phyloP scores from a whole-genome alignment of 2,113 vertebrate genomes.

The Tichodroma muraria region DNA sequence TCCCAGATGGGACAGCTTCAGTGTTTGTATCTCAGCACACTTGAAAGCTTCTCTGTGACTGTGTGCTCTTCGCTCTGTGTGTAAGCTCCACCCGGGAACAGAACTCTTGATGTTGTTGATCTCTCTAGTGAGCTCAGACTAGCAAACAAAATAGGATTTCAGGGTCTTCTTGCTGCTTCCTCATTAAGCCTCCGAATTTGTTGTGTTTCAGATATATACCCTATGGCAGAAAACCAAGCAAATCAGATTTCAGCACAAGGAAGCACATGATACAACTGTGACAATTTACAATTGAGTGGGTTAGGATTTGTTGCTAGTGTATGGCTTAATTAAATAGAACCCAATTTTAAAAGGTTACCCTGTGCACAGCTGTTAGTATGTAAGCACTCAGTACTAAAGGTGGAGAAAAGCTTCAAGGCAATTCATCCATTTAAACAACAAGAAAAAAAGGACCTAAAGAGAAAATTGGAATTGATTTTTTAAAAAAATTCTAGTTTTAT shows the following conservation, averaged over 20 bases:
- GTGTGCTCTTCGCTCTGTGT: background rate
- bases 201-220: background rate
- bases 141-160: background rate
- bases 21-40: background rate
- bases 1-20: background rate
- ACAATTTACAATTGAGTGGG: background rate
- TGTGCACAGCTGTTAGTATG: conserved; percentile 2
- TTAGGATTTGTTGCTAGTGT: background rate
- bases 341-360: conserved; percentile 23
- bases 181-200: background rate
- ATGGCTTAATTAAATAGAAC: conserved; percentile 43
- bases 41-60: rapidly evolving
- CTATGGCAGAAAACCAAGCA: conserved; percentile 24
- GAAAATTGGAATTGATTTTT: background rate
- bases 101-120: background rate
- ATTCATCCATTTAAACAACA: background rate
- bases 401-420: background rate
- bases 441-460: background rate
- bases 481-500: background rate
- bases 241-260: conserved; percentile 31
- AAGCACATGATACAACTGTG: background rate
- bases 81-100: background rate
- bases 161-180: background rate
- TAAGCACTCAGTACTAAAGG: background rate
- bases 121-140: background rate